phyloP scores from a whole-genome alignment of 1,140 invertebrate genomes.

The Caenorhabditis elegans region DNA sequence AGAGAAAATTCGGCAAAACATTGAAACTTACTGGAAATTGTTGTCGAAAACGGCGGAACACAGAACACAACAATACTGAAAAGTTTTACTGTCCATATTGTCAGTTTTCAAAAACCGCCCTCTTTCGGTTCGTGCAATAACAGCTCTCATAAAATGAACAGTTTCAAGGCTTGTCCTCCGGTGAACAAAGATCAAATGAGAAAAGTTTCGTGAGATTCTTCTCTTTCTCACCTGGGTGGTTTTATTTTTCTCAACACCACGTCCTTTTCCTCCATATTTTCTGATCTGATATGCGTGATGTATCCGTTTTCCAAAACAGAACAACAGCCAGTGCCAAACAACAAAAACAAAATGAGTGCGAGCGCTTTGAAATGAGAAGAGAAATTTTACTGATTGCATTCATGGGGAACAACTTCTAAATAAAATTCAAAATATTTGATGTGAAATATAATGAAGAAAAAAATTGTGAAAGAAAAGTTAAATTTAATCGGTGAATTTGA shows the following conservation, averaged over 20 bases:
- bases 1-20: not conserved
- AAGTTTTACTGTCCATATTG: not conserved
- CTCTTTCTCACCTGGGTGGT: not conserved
- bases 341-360: not conserved
- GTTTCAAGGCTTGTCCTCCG: not conserved
- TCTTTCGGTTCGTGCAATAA: not conserved
- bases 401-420: too few species aligned
- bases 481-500: constrained; percentile 6
- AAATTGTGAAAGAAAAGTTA: not conserved
- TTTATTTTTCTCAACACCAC: not conserved
- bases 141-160: not conserved
- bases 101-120: not conserved
- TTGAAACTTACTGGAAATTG: not conserved
- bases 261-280: not conserved
- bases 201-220: not conserved
- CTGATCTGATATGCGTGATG: constrained; percentile 14
- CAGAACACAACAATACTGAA: not conserved
- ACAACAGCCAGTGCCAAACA: not conserved
- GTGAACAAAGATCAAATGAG: not conserved
- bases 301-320: not conserved
- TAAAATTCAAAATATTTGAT: too few species aligned
- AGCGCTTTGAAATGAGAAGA: too few species aligned
- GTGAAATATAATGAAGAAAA: too few species aligned
- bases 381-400: too few species aligned
- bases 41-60: not conserved